Percentiles rank a stretch among this genome's conserved stretches.
Evolutionary conservation across 2,797 vertebrate genomes (phyloP).

Genomic region (Euthynnus affinis): DNA sequence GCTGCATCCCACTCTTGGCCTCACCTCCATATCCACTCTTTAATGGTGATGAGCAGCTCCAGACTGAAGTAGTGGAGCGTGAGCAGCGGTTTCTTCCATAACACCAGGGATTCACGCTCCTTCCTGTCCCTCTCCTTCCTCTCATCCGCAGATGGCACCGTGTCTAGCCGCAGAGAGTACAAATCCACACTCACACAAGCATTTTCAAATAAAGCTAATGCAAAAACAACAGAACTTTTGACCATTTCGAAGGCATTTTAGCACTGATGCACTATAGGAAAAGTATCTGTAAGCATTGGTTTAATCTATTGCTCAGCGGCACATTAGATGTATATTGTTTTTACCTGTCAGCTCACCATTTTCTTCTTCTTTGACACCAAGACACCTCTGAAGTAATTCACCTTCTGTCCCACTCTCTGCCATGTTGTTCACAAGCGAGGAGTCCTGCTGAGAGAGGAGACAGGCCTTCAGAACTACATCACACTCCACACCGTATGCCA

Average conservation of each 20-base stretch:
- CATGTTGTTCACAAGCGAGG: conserved; percentile 85
- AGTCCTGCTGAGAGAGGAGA: conserved; percentile 72
- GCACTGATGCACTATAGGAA: not conserved
- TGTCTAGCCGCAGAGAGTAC: conserved; percentile 68
- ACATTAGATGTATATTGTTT: not conserved
- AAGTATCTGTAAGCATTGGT: not conserved
- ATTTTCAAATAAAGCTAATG: not conserved
- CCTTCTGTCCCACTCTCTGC: conserved; percentile 86
- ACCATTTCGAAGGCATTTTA: not conserved
- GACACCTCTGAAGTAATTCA: conserved; percentile 84
- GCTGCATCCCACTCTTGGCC: not conserved
- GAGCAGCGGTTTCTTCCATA: conserved; percentile 90
- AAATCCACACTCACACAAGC: conserved; percentile 7
- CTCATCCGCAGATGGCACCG: conserved; percentile 79
- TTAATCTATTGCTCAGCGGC: not conserved
- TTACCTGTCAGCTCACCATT: conserved; percentile 88
- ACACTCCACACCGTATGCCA: not conserved
- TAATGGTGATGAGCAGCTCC: conserved; percentile 88
- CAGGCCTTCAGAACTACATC: conserved; percentile 10
- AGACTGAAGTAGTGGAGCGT: conserved; percentile 92
- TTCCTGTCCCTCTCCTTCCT: conserved; percentile 85
- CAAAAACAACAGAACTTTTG: not conserved
- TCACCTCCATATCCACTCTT: conserved; percentile 89
- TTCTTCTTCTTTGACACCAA: conserved; percentile 84
- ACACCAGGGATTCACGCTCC: conserved; percentile 87